Evolutionary conservation across 2,113 vertebrate species (phyloP), one percentile per base, ranked within the genome.

Genomic region (Crocuta crocuta): DNA sequence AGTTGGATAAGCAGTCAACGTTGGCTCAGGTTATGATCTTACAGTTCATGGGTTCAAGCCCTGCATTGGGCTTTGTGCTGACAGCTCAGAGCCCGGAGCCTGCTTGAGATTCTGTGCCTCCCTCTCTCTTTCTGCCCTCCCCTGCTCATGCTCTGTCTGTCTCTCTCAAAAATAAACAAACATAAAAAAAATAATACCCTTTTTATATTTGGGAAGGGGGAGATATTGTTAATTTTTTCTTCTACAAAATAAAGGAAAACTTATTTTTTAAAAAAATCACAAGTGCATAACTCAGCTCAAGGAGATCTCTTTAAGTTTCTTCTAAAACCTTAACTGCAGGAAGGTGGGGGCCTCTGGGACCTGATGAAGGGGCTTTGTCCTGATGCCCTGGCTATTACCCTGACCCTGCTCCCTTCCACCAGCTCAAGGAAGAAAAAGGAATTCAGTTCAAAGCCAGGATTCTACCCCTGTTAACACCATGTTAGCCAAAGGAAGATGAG

Each of bases 161-260:
- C 58, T 61, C 58, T 23, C 58, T 61, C 58, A 61, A 61, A 61
- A 61, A 61, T 24, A 61, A 61, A 61, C 0, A 61, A 61, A 61
- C 19, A 61, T 23, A 23, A 61, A 61, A 61, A 61, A 61, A 61
- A 61, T 7, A 21, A 58, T 23, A 61, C 58, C 58, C 58, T 61
- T 61, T 61, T 61, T 61, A 61, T 61, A 61, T 61, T 61, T 61
- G 58, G 21, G 58, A 58, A 58, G 19, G 55, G 55, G 55, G 19
- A 58, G 11, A 76, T 23, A 94, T 5, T 24, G 26, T 70, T 76
- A 8, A 71, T n/a, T 48, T 76, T 74, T 85, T 91, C 5, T 43
- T 87, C 31, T 70, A 33, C 24, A 87, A 93, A 94, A 88, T 43
- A 89, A 79, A 95, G 13, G 24, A 91, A 39, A 81, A 48, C 23